Percentiles rank a stretch among this genome's conserved stretches.
Conservation (phyloP, 2,797 vertebrate genomes). For the Hafferia zeledoni region DNA sequence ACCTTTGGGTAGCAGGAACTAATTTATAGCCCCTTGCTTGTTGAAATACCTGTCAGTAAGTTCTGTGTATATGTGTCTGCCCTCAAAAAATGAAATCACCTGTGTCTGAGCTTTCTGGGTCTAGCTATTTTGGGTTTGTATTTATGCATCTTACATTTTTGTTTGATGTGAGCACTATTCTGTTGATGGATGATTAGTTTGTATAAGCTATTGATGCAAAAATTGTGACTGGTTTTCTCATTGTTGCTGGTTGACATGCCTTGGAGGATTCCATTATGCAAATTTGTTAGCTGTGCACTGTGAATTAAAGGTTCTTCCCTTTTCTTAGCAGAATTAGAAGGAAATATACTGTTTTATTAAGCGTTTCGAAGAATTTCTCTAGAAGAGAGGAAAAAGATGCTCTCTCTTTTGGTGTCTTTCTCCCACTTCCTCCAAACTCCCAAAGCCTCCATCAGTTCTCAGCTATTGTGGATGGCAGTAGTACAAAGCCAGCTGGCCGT, state of each 20-base stretch:
- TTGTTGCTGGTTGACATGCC: rapidly evolving
- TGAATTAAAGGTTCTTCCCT: neutral
- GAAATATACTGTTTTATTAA: neutral
- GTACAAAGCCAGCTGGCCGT: neutral
- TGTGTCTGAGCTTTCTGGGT: neutral
- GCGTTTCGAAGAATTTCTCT: neutral
- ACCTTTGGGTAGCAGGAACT: neutral
- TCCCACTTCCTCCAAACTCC: neutral
- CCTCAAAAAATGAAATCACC: neutral
- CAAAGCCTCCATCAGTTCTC: neutral
- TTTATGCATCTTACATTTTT: neutral
- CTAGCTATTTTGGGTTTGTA: neutral
- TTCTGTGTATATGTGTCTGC: neutral
- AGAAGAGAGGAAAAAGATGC: neutral
- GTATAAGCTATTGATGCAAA: neutral
- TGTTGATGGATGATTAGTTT: neutral
- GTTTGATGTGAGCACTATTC: neutral
- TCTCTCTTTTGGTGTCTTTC: neutral
- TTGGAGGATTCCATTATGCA: neutral
- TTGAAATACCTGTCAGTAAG: neutral
- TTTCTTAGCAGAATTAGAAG: neutral
- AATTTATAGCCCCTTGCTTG: neutral
- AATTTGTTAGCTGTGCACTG: neutral
- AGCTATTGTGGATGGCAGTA: neutral
- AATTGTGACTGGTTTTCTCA: neutral